Percentiles rank a stretch among this genome's conserved stretches.
phyloP scores from a whole-genome alignment of 1,140 invertebrate species.

The Diprion similis region DNA sequence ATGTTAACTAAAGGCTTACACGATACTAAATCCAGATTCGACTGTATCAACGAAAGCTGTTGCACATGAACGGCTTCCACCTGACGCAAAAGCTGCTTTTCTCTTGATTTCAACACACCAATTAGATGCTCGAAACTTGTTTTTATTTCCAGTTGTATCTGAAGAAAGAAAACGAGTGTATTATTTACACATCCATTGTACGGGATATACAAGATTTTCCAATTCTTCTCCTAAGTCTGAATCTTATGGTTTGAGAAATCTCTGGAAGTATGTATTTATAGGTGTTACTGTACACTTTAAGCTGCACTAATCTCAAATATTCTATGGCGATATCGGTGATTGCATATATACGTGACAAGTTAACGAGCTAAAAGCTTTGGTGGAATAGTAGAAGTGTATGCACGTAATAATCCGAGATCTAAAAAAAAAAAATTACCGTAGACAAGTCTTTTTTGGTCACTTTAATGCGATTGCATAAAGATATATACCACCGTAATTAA shows the following conservation, averaged over 20 bases:
- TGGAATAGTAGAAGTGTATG: no score
- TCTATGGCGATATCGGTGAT: no score
- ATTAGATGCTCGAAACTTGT: constrained; percentile 58
- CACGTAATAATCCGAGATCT: neutral
- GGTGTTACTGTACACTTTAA: neutral
- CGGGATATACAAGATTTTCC: neutral
- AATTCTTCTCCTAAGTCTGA: neutral
- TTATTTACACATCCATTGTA: constrained; percentile 5
- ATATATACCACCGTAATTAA: neutral
- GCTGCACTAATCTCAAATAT: neutral
- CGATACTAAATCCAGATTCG: constrained; percentile 42
- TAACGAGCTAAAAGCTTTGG: no score
- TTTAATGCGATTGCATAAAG: constrained; percentile 10
- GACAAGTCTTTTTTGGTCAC: neutral
- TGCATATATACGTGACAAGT: no score
- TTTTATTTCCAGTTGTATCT: constrained; percentile 61
- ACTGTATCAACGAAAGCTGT: constrained; percentile 53
- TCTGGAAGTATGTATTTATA: neutral
- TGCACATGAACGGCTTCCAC: constrained; percentile 63
- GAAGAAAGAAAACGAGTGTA: constrained; percentile 23
- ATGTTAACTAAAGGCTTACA: constrained; percentile 45
- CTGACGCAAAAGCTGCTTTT: constrained; percentile 63
- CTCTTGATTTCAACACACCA: constrained; percentile 57
- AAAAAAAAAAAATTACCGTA: constrained; percentile 7
- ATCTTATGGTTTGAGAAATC: neutral